Percentiles rank a stretch among this genome's conserved stretches.
These are phyloP conservation scores for Pogonophryne albipinna DNA, from an alignment of 2,797 vertebrate species.

Conservation along the genomic window DNA sequence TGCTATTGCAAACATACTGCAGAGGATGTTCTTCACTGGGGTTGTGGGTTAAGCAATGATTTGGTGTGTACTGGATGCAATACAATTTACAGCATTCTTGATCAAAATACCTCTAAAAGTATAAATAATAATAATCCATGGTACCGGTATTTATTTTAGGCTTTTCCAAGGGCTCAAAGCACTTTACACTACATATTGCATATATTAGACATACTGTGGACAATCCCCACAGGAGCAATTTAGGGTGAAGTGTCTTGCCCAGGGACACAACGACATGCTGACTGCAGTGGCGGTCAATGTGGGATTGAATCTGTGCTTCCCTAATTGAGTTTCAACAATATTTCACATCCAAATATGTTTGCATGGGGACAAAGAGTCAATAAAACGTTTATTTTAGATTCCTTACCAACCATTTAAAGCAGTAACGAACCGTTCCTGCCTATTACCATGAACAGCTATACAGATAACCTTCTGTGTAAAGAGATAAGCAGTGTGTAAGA, in stretches of 20 bases:
- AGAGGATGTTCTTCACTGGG: neutral
- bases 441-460: conserved; percentile 24
- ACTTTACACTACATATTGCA: too few relatives aligned
- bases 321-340: too few relatives aligned
- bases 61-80: neutral
- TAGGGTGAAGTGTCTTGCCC: too few relatives aligned
- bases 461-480: neutral
- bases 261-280: too few relatives aligned
- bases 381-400: neutral
- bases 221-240: too few relatives aligned
- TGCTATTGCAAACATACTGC: neutral
- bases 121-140: too few relatives aligned
- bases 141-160: too few relatives aligned
- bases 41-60: conserved; percentile 1
- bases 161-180: too few relatives aligned
- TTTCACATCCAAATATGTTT: too few relatives aligned
- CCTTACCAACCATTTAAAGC: neutral
- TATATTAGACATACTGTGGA: too few relatives aligned
- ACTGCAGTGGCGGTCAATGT: too few relatives aligned
- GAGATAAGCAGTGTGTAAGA: neutral
- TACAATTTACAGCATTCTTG: neutral
- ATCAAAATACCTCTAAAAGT: conserved; percentile 7
- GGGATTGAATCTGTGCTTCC: too few relatives aligned
- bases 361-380: neutral
- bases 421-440: conserved; percentile 25